These are phyloP conservation scores for Anoplolepis gracilipes DNA, from an alignment of 1,140 invertebrate species.

Conservation along the genomic window DNA sequence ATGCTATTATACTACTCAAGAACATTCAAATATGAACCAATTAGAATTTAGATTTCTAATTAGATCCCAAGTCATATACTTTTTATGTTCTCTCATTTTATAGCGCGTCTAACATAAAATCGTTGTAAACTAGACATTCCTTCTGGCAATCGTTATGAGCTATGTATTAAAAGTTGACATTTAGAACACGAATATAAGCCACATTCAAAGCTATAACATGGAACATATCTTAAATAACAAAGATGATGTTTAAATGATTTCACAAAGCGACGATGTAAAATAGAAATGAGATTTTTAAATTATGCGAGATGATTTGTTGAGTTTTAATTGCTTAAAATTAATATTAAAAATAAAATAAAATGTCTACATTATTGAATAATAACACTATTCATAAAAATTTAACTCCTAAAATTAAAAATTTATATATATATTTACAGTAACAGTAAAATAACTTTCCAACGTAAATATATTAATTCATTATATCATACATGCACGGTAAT, in stretches of 20 bases:
- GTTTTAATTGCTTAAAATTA: no score
- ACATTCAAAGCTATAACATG: neutral
- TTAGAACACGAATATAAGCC: neutral
- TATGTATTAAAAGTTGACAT: constrained; percentile 22
- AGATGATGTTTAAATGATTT: neutral
- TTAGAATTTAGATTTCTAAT: constrained; percentile 32
- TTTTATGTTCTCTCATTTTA: constrained; percentile 36
- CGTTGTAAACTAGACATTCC: constrained; percentile 15
- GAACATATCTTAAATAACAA: neutral
- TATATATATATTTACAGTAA: no score
- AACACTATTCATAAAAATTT: no score
- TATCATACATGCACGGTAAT: no score
- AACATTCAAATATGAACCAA: neutral
- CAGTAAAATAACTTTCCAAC: no score
- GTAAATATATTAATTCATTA: no score
- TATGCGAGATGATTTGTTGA: no score
- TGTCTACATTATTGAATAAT: no score
- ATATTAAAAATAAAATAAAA: no score
- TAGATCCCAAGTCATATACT: neutral
- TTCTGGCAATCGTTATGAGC: constrained; percentile 1
- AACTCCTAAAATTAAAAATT: no score
- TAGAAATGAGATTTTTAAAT: no score
- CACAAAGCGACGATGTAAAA: neutral
- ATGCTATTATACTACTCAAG: neutral
- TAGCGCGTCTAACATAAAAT: constrained; percentile 42